phyloP scores from a whole-genome alignment of 2,113 vertebrate species.

The Arothron firmamentum region DNA sequence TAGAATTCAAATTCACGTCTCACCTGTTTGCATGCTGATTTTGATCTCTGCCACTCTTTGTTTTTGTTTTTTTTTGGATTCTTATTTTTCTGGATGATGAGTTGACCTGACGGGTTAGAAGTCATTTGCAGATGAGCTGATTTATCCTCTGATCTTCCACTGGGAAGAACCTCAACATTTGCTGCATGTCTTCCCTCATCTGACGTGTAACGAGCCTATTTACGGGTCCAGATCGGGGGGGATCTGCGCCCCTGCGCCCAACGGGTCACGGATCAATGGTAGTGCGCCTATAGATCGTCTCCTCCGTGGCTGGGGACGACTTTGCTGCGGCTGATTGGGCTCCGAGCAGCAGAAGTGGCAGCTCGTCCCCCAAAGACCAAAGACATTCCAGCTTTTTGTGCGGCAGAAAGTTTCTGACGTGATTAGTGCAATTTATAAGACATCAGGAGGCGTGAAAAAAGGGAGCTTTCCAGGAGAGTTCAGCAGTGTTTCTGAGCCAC shows the following conservation, averaged over 20 bases:
- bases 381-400: no score
- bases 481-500: no score
- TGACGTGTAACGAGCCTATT: background rate
- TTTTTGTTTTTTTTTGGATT: background rate
- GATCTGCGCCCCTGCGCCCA: background rate
- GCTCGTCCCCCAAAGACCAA: conserved; percentile 9
- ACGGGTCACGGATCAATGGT: conserved; percentile 28
- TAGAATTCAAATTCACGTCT: conserved; percentile 16
- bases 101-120: conserved; percentile 5
- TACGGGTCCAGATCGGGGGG: no score
- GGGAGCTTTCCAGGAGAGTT: no score
- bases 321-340: conserved; percentile 49
- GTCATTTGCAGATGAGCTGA: conserved; percentile 3
- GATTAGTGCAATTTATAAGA: no score
- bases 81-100: conserved; percentile 11
- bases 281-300: conserved; percentile 26
- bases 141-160: background rate
- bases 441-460: no score
- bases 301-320: conserved; percentile 34
- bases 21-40: conserved; percentile 56
- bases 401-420: no score
- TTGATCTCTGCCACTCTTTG: background rate
- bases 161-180: no score
- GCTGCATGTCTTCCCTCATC: background rate
- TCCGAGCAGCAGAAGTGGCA: background rate